These are phyloP conservation scores for Drosophila maculinotata DNA, from an alignment of 2,888 invertebrate genomes.

Conservation along the genomic window DNA sequence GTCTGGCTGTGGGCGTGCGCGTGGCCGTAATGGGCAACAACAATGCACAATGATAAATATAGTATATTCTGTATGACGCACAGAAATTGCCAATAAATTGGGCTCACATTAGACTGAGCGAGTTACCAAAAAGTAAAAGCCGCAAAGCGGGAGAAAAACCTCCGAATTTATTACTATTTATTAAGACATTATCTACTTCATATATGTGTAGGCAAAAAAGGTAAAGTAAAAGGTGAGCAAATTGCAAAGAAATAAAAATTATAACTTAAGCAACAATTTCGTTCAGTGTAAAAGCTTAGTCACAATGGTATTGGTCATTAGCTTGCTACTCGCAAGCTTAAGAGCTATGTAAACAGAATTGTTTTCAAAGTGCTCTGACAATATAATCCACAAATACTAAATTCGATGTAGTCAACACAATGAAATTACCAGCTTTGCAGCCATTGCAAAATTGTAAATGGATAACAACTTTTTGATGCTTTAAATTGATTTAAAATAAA, in stretches of 20 bases:
- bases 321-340: slow-evolving; percentile 2
- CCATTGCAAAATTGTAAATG: too few relatives aligned
- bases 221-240: neutral
- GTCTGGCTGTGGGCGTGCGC: slow-evolving; percentile 27
- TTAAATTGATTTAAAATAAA: too few relatives aligned
- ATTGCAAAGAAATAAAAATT: neutral
- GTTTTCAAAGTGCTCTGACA: neutral
- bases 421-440: too few relatives aligned
- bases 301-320: neutral
- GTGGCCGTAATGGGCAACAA: slow-evolving; percentile 17
- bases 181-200: slow-evolving; percentile 53
- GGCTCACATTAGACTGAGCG: slow-evolving; percentile 44
- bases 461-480: too few relatives aligned
- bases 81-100: slow-evolving; percentile 76
- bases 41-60: slow-evolving; percentile 21
- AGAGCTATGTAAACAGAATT: slow-evolving; percentile 5
- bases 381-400: too few relatives aligned
- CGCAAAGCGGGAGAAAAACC: slow-evolving; percentile 20
- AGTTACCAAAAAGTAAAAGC: slow-evolving; percentile 22
- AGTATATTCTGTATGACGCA: slow-evolving; percentile 22
- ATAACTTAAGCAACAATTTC: neutral
- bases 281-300: slow-evolving; percentile 5
- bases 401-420: neutral
- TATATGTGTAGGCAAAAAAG: slow-evolving; percentile 13
- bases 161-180: slow-evolving; percentile 71